A percentile compares a stretch with the other conserved stretches of the same genome.
Evolutionary conservation across 2,797 vertebrate genomes (phyloP).

Genomic region (Astyanax mexicanus): DNA sequence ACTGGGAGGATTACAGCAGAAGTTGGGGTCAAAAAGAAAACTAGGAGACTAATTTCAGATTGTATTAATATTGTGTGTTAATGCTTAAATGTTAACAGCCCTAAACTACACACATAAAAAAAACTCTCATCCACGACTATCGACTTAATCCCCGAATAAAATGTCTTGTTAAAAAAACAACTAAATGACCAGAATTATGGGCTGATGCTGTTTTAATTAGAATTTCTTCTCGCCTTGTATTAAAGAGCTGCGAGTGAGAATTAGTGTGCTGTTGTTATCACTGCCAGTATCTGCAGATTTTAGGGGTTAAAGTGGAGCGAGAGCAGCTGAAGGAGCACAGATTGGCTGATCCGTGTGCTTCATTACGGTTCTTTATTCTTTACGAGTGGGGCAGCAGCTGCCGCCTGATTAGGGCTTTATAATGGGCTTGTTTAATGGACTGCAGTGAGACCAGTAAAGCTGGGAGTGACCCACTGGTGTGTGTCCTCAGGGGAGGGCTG

Average conservation of each 20-base stretch:
- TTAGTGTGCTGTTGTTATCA: neutral
- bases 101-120: too few relatives aligned
- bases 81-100: too few relatives aligned
- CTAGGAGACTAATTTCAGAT: too few relatives aligned
- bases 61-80: too few relatives aligned
- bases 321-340: constrained; percentile 30
- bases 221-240: neutral
- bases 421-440: constrained; percentile 42
- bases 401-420: constrained; percentile 42
- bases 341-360: neutral
- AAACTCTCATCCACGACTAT: too few relatives aligned
- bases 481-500: constrained; percentile 26
- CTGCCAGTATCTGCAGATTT: neutral
- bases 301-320: neutral
- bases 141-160: too few relatives aligned
- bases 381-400: constrained; percentile 33
- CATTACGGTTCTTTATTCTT: constrained; percentile 21
- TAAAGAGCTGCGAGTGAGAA: neutral
- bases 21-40: too few relatives aligned
- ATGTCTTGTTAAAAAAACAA: too few relatives aligned
- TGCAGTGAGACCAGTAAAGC: constrained; percentile 46
- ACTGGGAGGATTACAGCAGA: too few relatives aligned
- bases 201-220: neutral
- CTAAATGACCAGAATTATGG: too few relatives aligned
- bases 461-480: constrained; percentile 16